Conservation (phyloP, 2,888 invertebrate genomes). For the Lasioglossum vierecki region DNA sequence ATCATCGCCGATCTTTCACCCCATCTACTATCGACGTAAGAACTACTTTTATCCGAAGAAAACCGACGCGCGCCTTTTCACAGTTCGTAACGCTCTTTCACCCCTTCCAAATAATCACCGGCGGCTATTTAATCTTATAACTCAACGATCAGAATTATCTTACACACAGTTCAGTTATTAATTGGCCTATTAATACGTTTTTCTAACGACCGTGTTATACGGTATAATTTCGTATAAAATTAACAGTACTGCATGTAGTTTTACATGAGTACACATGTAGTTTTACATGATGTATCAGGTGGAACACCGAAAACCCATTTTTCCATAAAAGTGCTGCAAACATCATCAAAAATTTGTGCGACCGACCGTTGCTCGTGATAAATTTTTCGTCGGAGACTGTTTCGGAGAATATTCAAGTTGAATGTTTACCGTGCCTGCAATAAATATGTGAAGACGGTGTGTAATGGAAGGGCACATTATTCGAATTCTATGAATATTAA, state of each 20-base stretch:
- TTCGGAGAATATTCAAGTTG: background rate
- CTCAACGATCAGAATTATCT: no score
- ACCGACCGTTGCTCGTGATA: background rate
- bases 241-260: background rate
- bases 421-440: background rate
- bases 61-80: background rate
- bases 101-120: background rate
- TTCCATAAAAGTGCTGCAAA: no score
- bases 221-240: no score
- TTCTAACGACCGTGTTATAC: background rate
- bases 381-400: background rate
- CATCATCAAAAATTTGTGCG: no score
- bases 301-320: no score
- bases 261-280: background rate
- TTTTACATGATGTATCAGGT: no score
- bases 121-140: background rate
- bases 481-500: no score
- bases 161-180: no score
- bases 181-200: background rate
- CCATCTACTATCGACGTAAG: slow-evolving; percentile 34
- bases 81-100: background rate
- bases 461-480: background rate
- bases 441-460: background rate
- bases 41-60: background rate
- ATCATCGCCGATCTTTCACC: background rate